Base-by-base conservation (phyloP, 2,888 invertebrate genomes). In the Marasmarcha lunaedactyla region DNA sequence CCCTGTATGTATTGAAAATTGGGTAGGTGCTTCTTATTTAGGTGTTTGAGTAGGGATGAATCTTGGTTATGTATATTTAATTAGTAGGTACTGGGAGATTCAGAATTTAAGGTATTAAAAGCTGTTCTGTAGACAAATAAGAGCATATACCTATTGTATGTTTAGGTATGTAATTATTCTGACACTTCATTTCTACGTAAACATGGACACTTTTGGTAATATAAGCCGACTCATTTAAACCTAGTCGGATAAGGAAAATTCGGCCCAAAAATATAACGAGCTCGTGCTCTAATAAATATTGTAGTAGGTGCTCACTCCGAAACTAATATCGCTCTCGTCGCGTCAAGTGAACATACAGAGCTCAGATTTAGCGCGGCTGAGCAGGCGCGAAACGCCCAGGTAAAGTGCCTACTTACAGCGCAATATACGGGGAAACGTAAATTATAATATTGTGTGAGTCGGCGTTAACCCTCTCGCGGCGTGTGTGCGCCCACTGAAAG, bases 331-430 rank as follows among this genome's bases (percentile, higher is more conserved):
- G 77, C 72, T 74, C 76, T 76, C 72, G 72, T 71, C 76, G 78
- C 76, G 81, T 81, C 78, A 81, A 81, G 79, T 78, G 83, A 79
- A 79, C 79, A 74, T 81, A 81, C 79, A 81, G 81, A 79, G 83
- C 79, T 76, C 73, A 81, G 81, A 81, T 83, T 83, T 79, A 81
- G 81, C 76, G 69, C 63, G 71, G 71, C 67, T 71, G 77, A 72
- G 69, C 71, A 63, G 74, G 76, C 76, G 81, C 71, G 71, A 71
- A 72, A 66, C 79, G 72, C 76, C 73, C 78, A 78, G 81, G 79
- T 78, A 72, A 76, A 81, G 79, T 71, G 71, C 77, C 77, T 79
- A 74, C 81, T 81, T 79, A 79, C 78, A 72, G 67, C 71, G 72
- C 79, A 76, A 78, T 77, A 76, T 79, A 79, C 79, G 78, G 74